A percentile compares a stretch with the other conserved stretches of the same genome.
Conservation (phyloP, 2,888 invertebrate species). For the Cephalotes varians region DNA sequence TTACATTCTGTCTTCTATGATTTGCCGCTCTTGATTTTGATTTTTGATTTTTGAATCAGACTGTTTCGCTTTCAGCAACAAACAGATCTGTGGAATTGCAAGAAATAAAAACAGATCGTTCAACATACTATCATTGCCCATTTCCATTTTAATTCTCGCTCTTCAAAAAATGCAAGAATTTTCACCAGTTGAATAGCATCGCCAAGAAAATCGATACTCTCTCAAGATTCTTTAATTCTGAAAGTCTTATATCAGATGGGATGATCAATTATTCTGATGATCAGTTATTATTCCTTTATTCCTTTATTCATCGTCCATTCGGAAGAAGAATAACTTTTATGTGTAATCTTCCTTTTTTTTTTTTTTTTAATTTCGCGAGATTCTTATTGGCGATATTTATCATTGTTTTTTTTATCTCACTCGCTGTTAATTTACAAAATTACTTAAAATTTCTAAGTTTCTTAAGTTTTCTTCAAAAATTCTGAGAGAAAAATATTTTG, state of each 20-base stretch:
- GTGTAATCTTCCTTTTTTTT: neutral
- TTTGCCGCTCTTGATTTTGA: neutral
- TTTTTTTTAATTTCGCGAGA: slow-evolving; percentile 44
- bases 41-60: neutral
- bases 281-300: neutral
- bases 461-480: no score
- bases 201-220: neutral
- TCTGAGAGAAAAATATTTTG: no score
- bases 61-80: no score
- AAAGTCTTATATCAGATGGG: neutral
- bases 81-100: no score
- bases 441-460: neutral
- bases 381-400: slow-evolving; percentile 50
- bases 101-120: no score
- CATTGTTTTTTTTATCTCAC: slow-evolving; percentile 40
- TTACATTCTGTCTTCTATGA: neutral
- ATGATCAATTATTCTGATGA: slow-evolving; percentile 6
- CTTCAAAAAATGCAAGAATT: no score
- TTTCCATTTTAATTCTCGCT: neutral
- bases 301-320: slow-evolving; percentile 49
- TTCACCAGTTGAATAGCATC: no score
- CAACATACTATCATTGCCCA: no score
- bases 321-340: slow-evolving; percentile 51
- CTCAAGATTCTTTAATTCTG: neutral
- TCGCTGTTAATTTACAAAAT: slow-evolving; percentile 7